Conservation (phyloP, 2,797 vertebrate species). For the Numenius phaeopus region DNA sequence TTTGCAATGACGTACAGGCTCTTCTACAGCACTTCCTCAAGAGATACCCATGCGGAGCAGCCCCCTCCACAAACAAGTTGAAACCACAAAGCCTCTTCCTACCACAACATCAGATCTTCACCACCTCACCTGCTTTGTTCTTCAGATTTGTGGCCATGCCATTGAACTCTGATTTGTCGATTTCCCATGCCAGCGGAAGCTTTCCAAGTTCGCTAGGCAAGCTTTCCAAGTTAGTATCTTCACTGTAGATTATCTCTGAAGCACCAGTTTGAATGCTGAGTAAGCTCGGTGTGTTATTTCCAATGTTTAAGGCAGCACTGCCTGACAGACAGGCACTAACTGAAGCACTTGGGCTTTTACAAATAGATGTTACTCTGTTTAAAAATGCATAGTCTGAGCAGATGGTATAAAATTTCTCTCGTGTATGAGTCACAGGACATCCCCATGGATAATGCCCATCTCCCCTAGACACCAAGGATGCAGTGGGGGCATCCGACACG, state of each 20-base stretch:
- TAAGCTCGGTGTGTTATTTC: constrained; percentile 79
- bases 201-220: constrained; percentile 82
- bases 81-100: background rate
- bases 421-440: constrained; percentile 95
- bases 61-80: background rate
- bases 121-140: constrained; percentile 87
- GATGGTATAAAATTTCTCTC: constrained; percentile 98
- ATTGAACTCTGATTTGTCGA: constrained; percentile 95
- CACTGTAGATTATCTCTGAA: constrained; percentile 81
- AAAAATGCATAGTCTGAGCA: constrained; percentile 98
- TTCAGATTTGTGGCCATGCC: constrained; percentile 85
- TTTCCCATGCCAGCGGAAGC: constrained; percentile 95
- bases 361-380: constrained; percentile 91
- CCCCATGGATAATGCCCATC: constrained; percentile 92
- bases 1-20: background rate
- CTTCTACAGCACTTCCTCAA: accelerated
- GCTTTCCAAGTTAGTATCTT: constrained; percentile 86
- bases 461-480: constrained; percentile 83
- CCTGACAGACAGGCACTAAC: constrained; percentile 80
- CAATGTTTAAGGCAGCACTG: constrained; percentile 73
- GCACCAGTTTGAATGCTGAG: constrained; percentile 75
- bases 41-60: accelerated
- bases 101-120: background rate
- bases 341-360: constrained; percentile 82
- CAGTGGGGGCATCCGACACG: constrained; percentile 75